These are phyloP conservation scores for Anthonomus grandis DNA, from an alignment of 1,140 invertebrate species.

Conservation along the genomic window DNA sequence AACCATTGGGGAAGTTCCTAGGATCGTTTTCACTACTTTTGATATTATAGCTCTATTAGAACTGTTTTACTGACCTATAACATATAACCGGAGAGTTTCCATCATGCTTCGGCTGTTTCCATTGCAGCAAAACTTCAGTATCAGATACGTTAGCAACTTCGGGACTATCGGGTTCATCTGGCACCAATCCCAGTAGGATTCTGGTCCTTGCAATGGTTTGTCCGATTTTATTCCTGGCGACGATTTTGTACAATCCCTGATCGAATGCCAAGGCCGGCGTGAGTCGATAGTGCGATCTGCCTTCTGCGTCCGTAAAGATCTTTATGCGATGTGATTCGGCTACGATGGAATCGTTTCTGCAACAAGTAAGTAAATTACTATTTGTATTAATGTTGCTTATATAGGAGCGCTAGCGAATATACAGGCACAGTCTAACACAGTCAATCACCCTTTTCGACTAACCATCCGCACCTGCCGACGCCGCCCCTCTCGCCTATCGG, in stretches of 20 bases:
- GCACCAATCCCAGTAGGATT: conserved; percentile 68
- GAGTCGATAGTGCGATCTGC: conserved; percentile 73
- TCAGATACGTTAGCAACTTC: conserved; percentile 78
- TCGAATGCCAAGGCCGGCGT: conserved; percentile 75
- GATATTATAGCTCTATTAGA: too few relatives aligned
- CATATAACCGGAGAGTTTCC: conserved; percentile 80
- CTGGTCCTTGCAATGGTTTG: conserved; percentile 72
- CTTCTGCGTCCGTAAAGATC: conserved; percentile 70
- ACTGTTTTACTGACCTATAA: conserved; percentile 53
- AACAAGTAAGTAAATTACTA: too few relatives aligned
- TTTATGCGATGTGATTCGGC: conserved; percentile 75
- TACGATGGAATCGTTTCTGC: conserved; percentile 79
- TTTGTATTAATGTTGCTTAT: too few relatives aligned
- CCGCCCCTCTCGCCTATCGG: too few relatives aligned
- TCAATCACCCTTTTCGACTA: too few relatives aligned
- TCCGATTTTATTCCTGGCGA: conserved; percentile 82
- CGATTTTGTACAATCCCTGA: conserved; percentile 92
- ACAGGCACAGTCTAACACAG: too few relatives aligned
- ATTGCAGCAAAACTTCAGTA: conserved; percentile 80
- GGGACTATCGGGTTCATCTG: conserved; percentile 83
- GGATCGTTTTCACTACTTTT: too few relatives aligned
- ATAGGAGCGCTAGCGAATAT: too few relatives aligned
- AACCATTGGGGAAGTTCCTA: too few relatives aligned
- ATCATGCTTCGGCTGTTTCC: conserved; percentile 69
- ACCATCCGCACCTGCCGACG: too few relatives aligned